A percentile compares a stretch with the other conserved stretches of the same genome.
phyloP scores from a whole-genome alignment of 2,888 invertebrate genomes.

The Stramonita haemastoma region DNA sequence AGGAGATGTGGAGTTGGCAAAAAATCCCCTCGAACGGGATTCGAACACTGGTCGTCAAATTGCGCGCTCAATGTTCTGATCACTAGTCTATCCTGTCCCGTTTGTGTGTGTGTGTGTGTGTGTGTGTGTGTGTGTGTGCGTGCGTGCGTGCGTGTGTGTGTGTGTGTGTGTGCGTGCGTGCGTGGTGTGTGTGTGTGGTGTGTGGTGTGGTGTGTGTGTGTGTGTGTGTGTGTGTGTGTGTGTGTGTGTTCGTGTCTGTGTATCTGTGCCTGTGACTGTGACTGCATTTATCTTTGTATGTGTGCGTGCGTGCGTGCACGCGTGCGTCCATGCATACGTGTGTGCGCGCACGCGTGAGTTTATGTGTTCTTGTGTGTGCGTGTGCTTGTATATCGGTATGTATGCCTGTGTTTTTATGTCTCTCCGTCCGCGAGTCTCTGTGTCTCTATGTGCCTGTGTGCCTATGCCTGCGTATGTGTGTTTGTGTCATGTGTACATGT shows the following conservation, averaged over 20 bases:
- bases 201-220: conserved; percentile 7
- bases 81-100: too few species aligned
- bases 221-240: conserved; percentile 1
- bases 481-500: not conserved
- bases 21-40: too few species aligned
- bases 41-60: too few species aligned
- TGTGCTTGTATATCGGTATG: too few species aligned
- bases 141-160: not conserved
- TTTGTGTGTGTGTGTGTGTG: too few species aligned
- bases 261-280: too few species aligned
- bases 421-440: not conserved
- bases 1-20: too few species aligned
- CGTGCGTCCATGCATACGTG: too few species aligned
- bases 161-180: not conserved
- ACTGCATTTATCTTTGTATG: not conserved
- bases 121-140: not conserved
- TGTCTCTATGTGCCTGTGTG: not conserved
- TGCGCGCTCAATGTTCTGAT: too few species aligned
- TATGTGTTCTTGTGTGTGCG: not conserved
- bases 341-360: not conserved
- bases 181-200: not conserved
- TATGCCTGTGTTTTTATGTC: too few species aligned
- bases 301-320: not conserved
- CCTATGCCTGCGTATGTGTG: not conserved
- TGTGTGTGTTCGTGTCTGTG: not conserved